phyloP scores from a whole-genome alignment of 2,797 vertebrate genomes.

The Nothura maculosa region DNA sequence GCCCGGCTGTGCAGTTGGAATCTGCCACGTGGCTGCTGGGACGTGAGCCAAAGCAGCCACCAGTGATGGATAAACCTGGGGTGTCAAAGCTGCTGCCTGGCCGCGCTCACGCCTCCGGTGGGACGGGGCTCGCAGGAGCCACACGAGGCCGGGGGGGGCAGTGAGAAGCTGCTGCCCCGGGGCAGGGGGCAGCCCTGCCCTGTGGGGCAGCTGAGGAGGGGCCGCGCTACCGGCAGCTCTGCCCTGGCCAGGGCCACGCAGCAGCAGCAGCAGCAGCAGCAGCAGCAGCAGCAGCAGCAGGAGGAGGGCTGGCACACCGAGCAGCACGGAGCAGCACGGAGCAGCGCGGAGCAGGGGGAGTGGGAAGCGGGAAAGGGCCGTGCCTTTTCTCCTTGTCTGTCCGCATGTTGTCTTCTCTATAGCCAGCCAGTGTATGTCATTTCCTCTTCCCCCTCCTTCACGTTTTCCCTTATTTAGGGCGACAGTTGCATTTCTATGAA shows the following conservation, averaged over 20 bases:
- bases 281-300: accelerated
- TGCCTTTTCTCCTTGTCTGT: not conserved
- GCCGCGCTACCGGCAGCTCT: not conserved
- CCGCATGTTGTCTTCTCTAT: not conserved
- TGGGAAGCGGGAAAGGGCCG: not conserved
- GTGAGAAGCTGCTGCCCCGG: not conserved
- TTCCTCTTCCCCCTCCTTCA: not conserved
- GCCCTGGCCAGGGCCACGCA: not conserved
- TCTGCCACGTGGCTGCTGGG: not conserved
- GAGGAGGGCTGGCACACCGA: not conserved
- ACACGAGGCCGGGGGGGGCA: not conserved
- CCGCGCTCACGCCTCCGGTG: not conserved
- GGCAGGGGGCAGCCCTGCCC: not conserved
- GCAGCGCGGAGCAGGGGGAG: not conserved
- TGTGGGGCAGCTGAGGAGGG: not conserved
- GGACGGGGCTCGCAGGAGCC: not conserved
- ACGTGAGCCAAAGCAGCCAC: not conserved
- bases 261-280: accelerated
- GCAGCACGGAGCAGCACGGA: not conserved
- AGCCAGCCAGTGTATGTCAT: not conserved
- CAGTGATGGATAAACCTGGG: too few species aligned
- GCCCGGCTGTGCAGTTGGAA: not conserved
- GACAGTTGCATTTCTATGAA: not conserved
- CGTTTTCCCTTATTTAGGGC: not conserved
- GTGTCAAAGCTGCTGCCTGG: not conserved